Evolutionary conservation across 1,140 invertebrate species (phyloP).

Genomic region (Linepithema humile): DNA sequence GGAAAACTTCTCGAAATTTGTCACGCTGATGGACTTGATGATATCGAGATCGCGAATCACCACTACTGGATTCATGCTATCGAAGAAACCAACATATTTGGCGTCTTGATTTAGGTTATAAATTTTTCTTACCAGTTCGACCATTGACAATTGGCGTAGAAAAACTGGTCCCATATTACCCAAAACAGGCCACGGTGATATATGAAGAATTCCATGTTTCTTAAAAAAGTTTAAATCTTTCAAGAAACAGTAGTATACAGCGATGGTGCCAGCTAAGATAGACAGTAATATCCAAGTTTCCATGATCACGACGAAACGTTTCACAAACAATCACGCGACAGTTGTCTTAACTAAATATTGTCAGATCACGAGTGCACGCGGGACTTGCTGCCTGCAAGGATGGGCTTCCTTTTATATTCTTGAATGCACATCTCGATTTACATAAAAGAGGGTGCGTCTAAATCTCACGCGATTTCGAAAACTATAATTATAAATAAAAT

Average conservation of each 20-base stretch:
- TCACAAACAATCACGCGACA: background rate
- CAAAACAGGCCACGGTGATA: conserved; percentile 42
- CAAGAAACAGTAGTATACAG: background rate
- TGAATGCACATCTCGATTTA: too few relatives aligned
- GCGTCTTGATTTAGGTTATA: conserved; percentile 54
- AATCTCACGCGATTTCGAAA: background rate
- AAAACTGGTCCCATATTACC: conserved; percentile 58
- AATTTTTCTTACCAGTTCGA: background rate
- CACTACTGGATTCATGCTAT: conserved; percentile 71
- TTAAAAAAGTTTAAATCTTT: conserved; percentile 4
- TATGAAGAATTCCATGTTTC: conserved; percentile 13
- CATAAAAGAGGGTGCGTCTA: background rate
- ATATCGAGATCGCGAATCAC: conserved; percentile 79
- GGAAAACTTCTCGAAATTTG: conserved; percentile 75
- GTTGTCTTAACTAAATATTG: too few relatives aligned
- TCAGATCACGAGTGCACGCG: background rate
- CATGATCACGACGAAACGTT: conserved; percentile 1
- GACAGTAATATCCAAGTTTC: too few relatives aligned
- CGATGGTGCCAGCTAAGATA: too few relatives aligned
- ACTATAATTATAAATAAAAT: background rate
- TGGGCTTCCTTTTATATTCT: too few relatives aligned
- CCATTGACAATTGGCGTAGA: background rate
- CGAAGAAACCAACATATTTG: conserved; percentile 72
- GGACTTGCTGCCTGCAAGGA: background rate
- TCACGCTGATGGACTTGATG: conserved; percentile 73